Evolutionary conservation across 2,888 invertebrate genomes (phyloP).

Genomic region (Linnaemya tessellans): DNA sequence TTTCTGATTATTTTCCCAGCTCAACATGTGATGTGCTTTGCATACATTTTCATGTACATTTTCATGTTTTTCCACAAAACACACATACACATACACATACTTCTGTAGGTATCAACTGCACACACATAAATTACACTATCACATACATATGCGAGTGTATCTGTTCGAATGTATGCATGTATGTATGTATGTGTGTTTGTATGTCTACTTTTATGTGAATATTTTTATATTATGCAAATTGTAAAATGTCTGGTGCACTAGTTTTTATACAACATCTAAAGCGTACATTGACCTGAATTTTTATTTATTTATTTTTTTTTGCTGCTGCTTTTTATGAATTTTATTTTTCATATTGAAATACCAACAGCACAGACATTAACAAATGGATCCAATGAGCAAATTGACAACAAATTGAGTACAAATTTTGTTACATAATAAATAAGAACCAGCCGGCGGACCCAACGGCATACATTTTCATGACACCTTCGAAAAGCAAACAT

Average conservation of each 20-base stretch:
- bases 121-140: not conserved
- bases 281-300: constrained; percentile 67
- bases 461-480: not conserved
- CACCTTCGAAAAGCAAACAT: constrained; percentile 30
- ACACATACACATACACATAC: not conserved
- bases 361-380: constrained; percentile 30
- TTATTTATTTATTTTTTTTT: too few species aligned
- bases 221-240: constrained; percentile 61
- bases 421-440: constrained; percentile 35
- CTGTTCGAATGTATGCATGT: not conserved
- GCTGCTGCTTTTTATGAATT: not conserved
- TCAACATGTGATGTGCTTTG: constrained; percentile 68
- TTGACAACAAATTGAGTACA: constrained; percentile 56
- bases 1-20: constrained; percentile 25
- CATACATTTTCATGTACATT: constrained; percentile 55
- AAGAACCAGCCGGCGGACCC: not conserved
- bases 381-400: constrained; percentile 41
- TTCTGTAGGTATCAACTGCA: not conserved
- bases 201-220: not conserved
- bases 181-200: not conserved
- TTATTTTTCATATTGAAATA: constrained; percentile 19
- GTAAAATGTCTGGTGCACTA: constrained; percentile 63
- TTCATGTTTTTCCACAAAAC: constrained; percentile 12
- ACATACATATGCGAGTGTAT: not conserved
- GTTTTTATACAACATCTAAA: constrained; percentile 60